Evolutionary conservation across 2,797 vertebrate species (phyloP).

Genomic region (Euthynnus affinis): DNA sequence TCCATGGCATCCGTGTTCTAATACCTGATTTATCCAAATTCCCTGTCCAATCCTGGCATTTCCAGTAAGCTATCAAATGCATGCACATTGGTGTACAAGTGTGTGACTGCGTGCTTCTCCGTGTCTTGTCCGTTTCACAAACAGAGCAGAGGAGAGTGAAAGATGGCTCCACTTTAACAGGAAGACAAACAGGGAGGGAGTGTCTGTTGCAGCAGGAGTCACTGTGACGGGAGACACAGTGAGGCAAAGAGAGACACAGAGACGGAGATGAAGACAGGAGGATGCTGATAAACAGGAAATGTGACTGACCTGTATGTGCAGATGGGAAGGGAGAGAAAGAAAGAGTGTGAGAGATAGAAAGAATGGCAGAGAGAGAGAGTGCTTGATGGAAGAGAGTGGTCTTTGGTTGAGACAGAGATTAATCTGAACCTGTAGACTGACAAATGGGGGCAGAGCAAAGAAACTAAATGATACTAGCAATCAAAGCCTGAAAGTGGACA

Average conservation of each 20-base stretch:
- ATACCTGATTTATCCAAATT: conserved; percentile 26
- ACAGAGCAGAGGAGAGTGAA: conserved; percentile 55
- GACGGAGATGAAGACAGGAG: conserved; percentile 45
- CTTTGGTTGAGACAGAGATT: conserved; percentile 58
- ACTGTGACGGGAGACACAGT: conserved; percentile 38
- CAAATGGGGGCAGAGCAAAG: conserved; percentile 22
- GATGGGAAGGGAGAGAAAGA: conserved; percentile 35
- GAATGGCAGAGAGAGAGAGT: conserved; percentile 54
- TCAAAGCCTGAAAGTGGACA: conserved; percentile 30
- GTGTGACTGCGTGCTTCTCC: conserved; percentile 18
- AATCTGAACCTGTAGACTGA: conserved; percentile 64
- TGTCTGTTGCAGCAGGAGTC: conserved; percentile 47
- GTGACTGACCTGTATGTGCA: conserved; percentile 64
- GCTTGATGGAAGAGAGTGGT: conserved; percentile 65
- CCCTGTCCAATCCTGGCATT: conserved; percentile 19
- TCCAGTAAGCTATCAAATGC: conserved; percentile 47
- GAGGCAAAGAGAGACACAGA: conserved; percentile 36
- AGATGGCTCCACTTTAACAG: conserved; percentile 61
- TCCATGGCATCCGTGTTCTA: not conserved
- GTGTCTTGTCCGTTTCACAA: conserved; percentile 41
- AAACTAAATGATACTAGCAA: conserved; percentile 43
- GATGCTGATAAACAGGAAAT: conserved; percentile 74
- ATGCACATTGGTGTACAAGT: conserved; percentile 1
- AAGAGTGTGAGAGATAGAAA: conserved; percentile 27
- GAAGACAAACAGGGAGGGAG: conserved; percentile 59